These are phyloP conservation scores for Himalopsyche kuldschensis DNA, from an alignment of 2,888 invertebrate species.

Conservation along the genomic window DNA sequence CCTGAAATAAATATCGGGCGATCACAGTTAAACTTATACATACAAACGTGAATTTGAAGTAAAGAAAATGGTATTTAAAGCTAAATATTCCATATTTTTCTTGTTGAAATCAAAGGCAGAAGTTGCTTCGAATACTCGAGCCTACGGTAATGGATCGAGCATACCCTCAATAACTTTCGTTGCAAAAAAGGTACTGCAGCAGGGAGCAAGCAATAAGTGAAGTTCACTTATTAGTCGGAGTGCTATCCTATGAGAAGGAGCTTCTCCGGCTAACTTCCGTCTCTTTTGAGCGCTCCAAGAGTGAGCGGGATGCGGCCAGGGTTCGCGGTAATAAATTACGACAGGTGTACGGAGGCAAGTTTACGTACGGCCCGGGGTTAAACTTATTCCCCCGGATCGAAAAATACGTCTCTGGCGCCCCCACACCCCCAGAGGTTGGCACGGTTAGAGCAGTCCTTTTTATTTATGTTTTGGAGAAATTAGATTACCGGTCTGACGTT, in stretches of 20 bases:
- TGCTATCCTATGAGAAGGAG: not conserved
- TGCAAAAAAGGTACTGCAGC: not conserved
- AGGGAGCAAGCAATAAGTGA: not conserved
- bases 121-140: too few relatives aligned
- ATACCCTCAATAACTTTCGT: not conserved
- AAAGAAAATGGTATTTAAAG: too few relatives aligned
- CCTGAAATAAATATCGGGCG: too few relatives aligned
- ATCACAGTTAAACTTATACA: too few relatives aligned
- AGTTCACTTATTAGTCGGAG: conserved; percentile 3
- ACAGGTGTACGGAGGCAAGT: conserved; percentile 38
- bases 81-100: too few relatives aligned
- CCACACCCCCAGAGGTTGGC: not conserved
- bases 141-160: not conserved
- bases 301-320: not conserved
- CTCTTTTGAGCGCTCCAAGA: not conserved
- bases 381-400: conserved; percentile 37
- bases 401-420: conserved; percentile 25
- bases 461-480: conserved; percentile 37
- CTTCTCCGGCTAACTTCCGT: not conserved
- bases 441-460: conserved; percentile 10
- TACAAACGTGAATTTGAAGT: too few relatives aligned
- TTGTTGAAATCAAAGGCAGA: too few relatives aligned
- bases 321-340: conserved; percentile 36
- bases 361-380: conserved; percentile 35
- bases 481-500: conserved; percentile 28